Evolutionary conservation across 2,113 vertebrate species (phyloP), one percentile per base, ranked within the genome.

Genomic region (Ammodramus savannarum): DNA sequence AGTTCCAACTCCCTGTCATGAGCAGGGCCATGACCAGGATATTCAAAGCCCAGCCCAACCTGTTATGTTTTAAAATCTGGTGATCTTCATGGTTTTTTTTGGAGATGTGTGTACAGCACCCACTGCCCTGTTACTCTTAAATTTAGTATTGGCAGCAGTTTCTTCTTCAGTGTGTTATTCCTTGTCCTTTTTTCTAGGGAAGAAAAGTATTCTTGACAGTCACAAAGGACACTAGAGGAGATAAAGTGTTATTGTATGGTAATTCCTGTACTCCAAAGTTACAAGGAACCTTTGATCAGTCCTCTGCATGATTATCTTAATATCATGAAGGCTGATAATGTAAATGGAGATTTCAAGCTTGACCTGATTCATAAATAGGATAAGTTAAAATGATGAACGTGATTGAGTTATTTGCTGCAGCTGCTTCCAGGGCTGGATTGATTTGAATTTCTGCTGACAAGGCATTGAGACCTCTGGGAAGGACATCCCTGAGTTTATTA

Each of bases 261-360:
- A 93, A 79, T 95, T 79, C 62, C 54, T 85, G 34, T 1, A 3
- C 54, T 92, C 71, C 3, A 2, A 55, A 95, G 78, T 73, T 83
- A 76, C 0, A 1, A 66, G 39, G 82, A 91, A 66, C 51, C 59
- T 95, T 94, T 97, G 85, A 94, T 96, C 89, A 92, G 44, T 65
- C 73, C 18, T 52, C 58, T 87, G 59, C 29, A 3, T 89, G 71
- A 87, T 95, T 96, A 91, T 95, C 93, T 93, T 93, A 27, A 66
- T 66, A 85, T 87, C 66, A 14, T 1, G 4, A 69, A 83, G 87
- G 46, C 89, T 93, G 85, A 93, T 91, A 89, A 93, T 73, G 66
- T 38, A 94, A 96, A 95, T 89, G 58, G 81, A 89, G 81, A 89
- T 95, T 95, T 96, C 85, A 92, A 55, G 91, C 77, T 94, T 96